A percentile compares a stretch with the other conserved stretches of the same genome.
Conservation (phyloP, 37 sponge, comb jelly and placozoan genomes). For the Petrosia ficiformis region DNA sequence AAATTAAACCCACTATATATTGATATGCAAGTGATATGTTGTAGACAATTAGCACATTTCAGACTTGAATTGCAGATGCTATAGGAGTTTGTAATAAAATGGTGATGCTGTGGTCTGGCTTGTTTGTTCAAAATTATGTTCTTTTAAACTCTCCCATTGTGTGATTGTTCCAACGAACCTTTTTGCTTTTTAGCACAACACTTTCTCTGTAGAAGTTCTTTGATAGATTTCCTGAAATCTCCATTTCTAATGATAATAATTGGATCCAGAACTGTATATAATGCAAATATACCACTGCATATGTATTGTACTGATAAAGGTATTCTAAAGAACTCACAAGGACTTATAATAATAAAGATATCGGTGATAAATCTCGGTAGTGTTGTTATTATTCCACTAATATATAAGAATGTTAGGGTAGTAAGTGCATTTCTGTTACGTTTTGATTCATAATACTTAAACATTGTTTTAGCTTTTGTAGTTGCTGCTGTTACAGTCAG, state of each 20-base stretch:
- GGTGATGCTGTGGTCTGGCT: too few relatives aligned
- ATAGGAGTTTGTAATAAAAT: too few relatives aligned
- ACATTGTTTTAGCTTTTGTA: background rate
- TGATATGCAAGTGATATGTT: too few relatives aligned
- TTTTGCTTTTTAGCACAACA: too few relatives aligned
- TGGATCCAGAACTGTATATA: constrained; percentile 22
- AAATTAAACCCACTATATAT: too few relatives aligned
- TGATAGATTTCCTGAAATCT: constrained; percentile 17
- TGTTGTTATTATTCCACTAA: constrained; percentile 15
- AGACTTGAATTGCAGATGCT: too few relatives aligned
- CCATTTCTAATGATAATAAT: constrained; percentile 28
- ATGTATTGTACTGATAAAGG: constrained; percentile 27
- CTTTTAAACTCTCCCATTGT: too few relatives aligned
- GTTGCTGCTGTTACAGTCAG: background rate
- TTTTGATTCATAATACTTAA: background rate
- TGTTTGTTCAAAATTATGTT: too few relatives aligned
- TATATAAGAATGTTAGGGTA: constrained; percentile 16
- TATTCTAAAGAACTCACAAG: constrained; percentile 9
- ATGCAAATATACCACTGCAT: background rate
- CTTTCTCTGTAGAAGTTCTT: background rate
- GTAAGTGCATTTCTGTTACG: constrained; percentile 13
- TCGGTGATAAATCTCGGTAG: constrained; percentile 8
- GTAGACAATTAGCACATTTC: too few relatives aligned
- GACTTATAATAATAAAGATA: background rate
- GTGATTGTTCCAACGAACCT: too few relatives aligned